A percentile compares a stretch with the other conserved stretches of the same genome.
These are phyloP conservation scores for Corythaixoides concolor DNA, from an alignment of 2,113 vertebrate species.

Conservation along the genomic window DNA sequence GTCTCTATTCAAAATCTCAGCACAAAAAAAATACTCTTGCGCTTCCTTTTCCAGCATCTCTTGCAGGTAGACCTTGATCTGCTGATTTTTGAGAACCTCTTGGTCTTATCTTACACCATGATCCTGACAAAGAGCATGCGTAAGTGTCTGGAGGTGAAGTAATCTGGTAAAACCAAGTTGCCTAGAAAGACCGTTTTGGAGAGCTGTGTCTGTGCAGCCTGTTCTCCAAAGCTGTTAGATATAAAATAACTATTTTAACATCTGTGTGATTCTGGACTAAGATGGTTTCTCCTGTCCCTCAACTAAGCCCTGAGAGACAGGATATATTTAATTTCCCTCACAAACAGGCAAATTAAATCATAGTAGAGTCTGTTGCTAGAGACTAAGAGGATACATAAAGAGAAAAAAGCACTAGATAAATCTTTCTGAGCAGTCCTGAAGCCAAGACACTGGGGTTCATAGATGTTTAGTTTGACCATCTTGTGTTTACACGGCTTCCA, in stretches of 20 bases:
- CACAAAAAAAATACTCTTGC: neutral
- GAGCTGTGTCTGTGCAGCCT: neutral
- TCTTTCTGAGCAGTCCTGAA: neutral
- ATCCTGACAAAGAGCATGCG: neutral
- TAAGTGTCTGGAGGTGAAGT: neutral
- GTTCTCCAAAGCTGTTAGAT: neutral
- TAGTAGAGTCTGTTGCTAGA: neutral
- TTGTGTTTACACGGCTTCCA: neutral
- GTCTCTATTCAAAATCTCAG: neutral
- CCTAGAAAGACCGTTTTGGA: neutral
- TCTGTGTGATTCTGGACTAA: neutral
- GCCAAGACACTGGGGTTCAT: accelerated
- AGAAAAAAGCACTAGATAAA: neutral
- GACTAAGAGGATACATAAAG: neutral
- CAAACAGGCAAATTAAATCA: neutral
- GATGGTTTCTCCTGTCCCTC: neutral
- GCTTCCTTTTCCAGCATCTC: neutral
- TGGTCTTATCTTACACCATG: neutral
- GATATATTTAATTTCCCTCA: neutral
- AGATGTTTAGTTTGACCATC: neutral
- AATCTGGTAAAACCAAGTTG: neutral
- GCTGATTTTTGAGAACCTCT: neutral
- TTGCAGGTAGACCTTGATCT: neutral
- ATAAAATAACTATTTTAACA: neutral
- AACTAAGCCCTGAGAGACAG: neutral